phyloP scores from a whole-genome alignment of 2,113 vertebrate genomes.

The Bambusicola thoracicus region DNA sequence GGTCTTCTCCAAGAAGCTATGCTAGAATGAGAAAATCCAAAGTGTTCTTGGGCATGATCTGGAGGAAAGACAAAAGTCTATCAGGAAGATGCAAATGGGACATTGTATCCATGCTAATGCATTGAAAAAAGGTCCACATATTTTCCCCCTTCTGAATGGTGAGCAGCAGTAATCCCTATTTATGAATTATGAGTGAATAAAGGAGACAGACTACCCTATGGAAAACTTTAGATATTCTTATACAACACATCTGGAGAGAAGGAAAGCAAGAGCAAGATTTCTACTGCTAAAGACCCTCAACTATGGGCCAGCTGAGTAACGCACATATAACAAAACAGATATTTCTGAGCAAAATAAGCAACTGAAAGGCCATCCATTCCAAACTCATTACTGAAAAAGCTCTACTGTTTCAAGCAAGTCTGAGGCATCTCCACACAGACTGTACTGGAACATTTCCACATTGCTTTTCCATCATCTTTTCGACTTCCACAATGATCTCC shows the following conservation, averaged over 20 bases:
- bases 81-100: not conserved
- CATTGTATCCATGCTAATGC: not conserved
- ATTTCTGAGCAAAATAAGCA: not conserved
- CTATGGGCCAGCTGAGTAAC: not conserved
- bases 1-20: not conserved
- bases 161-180: not conserved
- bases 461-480: not conserved
- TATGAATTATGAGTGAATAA: not conserved
- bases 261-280: not conserved
- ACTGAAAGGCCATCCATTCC: not conserved
- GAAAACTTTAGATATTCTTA: not conserved
- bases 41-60: not conserved
- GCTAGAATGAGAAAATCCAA: not conserved
- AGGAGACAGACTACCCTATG: fast-evolving
- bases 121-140: not conserved
- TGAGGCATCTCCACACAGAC: not conserved
- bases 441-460: not conserved
- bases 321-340: not conserved
- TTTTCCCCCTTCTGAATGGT: not conserved
- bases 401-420: not conserved
- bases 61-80: not conserved
- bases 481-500: not conserved
- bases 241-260: not conserved
- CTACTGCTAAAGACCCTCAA: not conserved
- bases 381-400: not conserved